Percentiles rank a stretch among this genome's conserved stretches.
phyloP scores from a whole-genome alignment of 2,888 invertebrate genomes.

The Dorcus parallelipipedus region DNA sequence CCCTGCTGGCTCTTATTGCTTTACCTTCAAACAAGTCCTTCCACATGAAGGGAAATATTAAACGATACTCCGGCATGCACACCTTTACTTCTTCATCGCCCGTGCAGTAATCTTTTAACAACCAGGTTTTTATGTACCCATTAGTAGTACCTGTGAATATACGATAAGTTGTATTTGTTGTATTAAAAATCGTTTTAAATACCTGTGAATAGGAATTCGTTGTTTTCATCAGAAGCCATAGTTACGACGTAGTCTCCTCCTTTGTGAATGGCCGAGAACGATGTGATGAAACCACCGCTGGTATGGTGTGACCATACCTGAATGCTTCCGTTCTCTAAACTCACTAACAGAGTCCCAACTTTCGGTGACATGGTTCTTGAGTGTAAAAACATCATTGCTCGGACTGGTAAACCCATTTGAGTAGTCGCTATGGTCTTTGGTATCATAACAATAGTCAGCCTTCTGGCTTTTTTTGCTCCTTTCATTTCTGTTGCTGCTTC shows the following conservation, averaged over 20 bases:
- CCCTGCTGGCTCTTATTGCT: constrained; percentile 61
- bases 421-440: constrained; percentile 48
- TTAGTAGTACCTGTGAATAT: constrained; percentile 51
- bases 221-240: constrained; percentile 66
- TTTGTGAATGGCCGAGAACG: constrained; percentile 68
- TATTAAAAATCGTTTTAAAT: background rate
- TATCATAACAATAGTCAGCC: constrained; percentile 48
- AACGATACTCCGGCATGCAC: constrained; percentile 60
- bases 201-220: constrained; percentile 68
- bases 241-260: constrained; percentile 64
- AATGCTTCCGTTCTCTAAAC: constrained; percentile 71
- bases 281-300: constrained; percentile 65
- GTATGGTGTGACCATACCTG: constrained; percentile 82
- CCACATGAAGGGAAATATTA: constrained; percentile 72
- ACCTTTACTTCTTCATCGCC: constrained; percentile 54
- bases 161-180: background rate
- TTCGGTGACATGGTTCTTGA: constrained; percentile 54
- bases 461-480: constrained; percentile 29
- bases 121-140: constrained; percentile 81
- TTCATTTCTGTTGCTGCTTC: background rate
- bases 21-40: constrained; percentile 63
- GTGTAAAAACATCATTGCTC: constrained; percentile 65
- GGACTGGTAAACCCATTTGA: constrained; percentile 56
- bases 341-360: constrained; percentile 65
- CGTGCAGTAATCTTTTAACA: constrained; percentile 62